Conservation (phyloP, 1,140 invertebrate species). For the Drosophila hydei region DNA sequence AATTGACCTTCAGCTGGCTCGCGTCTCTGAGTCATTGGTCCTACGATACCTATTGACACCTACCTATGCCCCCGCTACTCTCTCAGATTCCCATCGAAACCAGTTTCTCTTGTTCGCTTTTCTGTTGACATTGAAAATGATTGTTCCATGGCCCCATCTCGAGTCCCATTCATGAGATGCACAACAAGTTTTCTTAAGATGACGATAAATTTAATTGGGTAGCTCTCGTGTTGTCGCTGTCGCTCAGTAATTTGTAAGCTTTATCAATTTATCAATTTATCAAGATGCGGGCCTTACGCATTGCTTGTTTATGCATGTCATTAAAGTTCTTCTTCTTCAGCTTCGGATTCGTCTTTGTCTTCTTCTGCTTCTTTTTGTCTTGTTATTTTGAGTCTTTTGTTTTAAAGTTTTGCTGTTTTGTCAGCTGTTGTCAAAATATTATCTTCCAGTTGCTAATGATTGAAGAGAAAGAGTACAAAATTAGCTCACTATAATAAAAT, state of each 20-base stretch:
- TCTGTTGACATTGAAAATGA: slow-evolving; percentile 56
- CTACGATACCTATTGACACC: slow-evolving; percentile 53
- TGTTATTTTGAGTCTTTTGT: slow-evolving; percentile 22
- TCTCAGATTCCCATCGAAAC: slow-evolving; percentile 29
- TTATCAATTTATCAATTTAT: slow-evolving; percentile 79
- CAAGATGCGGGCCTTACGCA: slow-evolving; percentile 52
- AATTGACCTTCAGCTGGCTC: slow-evolving; percentile 56
- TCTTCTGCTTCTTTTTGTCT: neutral
- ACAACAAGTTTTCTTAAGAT: slow-evolving; percentile 67
- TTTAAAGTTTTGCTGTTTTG: slow-evolving; percentile 27
- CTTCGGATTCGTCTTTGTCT: neutral
- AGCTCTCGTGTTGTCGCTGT: slow-evolving; percentile 22
- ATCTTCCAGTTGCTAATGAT: neutral
- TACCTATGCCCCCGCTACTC: slow-evolving; percentile 17
- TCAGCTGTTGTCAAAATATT: slow-evolving; percentile 54
- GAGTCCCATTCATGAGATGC: slow-evolving; percentile 59
- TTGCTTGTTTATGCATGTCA: slow-evolving; percentile 62
- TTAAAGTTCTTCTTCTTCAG: slow-evolving; percentile 37
- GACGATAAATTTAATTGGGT: slow-evolving; percentile 65
- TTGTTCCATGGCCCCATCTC: slow-evolving; percentile 33
- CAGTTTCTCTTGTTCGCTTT: slow-evolving; percentile 40
- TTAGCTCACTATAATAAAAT: neutral
- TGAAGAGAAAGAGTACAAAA: neutral
- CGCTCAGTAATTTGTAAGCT: slow-evolving; percentile 67
- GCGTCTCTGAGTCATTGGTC: slow-evolving; percentile 51